Conservation (phyloP, 2,888 invertebrate species). For the Entomobrya multifasciata region DNA sequence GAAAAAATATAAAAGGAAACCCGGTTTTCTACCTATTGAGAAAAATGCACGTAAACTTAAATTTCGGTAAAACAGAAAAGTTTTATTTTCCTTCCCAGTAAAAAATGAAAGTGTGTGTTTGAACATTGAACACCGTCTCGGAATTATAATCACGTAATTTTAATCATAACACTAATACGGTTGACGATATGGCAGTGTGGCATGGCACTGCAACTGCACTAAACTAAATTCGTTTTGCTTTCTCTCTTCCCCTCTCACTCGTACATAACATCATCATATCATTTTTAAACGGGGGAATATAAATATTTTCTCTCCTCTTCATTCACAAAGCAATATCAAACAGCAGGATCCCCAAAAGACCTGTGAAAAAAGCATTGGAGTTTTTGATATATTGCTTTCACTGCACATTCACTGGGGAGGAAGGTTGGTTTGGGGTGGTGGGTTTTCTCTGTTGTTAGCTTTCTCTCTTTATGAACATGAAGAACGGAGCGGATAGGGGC, state of each 20-base stretch:
- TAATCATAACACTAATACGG: conserved; percentile 9
- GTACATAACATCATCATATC: conserved; percentile 47
- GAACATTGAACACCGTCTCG: conserved; percentile 37
- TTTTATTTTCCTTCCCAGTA: neutral
- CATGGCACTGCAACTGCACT: conserved; percentile 78
- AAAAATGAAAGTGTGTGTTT: conserved; percentile 13
- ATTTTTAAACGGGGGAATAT: conserved; percentile 31
- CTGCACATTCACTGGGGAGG: conserved; percentile 10
- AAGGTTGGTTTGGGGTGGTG: no score
- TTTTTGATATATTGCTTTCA: conserved; percentile 64
- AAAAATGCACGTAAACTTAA: no score
- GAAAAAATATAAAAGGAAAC: neutral
- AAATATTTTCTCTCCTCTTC: neutral
- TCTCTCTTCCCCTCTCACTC: neutral
- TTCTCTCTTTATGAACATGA: no score
- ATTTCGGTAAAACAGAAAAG: no score
- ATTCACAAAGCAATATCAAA: conserved; percentile 35
- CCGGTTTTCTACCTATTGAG: no score
- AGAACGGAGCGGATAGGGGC: no score
- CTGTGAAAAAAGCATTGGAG: conserved; percentile 36
- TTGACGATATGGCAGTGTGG: neutral
- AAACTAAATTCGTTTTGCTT: conserved; percentile 19
- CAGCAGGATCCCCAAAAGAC: conserved; percentile 57
- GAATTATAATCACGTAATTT: conserved; percentile 64
- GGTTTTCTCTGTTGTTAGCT: conserved; percentile 13